These are phyloP conservation scores for Labeo calbasu DNA, from an alignment of 2,797 vertebrate genomes.

Conservation along the genomic window DNA sequence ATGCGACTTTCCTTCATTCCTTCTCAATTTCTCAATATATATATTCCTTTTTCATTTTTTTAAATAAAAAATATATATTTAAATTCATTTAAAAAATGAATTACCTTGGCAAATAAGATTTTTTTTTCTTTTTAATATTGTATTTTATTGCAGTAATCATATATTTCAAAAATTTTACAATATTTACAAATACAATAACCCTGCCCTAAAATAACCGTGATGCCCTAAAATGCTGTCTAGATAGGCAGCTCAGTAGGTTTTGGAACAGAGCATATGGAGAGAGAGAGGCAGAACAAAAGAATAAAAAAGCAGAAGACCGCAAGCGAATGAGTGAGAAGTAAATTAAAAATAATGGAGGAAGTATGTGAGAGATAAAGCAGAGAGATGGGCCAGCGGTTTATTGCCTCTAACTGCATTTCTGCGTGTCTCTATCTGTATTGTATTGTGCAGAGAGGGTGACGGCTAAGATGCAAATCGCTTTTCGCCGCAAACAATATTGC, in stretches of 20 bases:
- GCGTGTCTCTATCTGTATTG: conserved; percentile 44
- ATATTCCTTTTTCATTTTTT: too few relatives aligned
- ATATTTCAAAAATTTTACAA: too few relatives aligned
- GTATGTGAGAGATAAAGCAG: conserved; percentile 40
- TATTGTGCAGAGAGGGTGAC: conserved; percentile 59
- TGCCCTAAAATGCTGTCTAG: not conserved
- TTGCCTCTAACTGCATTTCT: conserved; percentile 57
- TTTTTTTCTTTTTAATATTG: too few relatives aligned
- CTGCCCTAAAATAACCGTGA: too few relatives aligned
- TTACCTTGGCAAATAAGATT: too few relatives aligned
- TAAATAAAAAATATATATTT: too few relatives aligned
- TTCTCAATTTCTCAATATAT: too few relatives aligned
- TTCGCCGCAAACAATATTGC: conserved; percentile 57
- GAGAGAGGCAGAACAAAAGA: not conserved
- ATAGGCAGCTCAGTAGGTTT: conserved; percentile 1
- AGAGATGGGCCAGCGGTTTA: conserved; percentile 54
- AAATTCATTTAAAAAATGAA: too few relatives aligned
- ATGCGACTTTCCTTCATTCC: too few relatives aligned
- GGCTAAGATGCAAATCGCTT: conserved; percentile 68
- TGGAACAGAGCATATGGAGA: not conserved
- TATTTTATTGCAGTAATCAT: too few relatives aligned
- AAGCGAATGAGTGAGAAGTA: conserved; percentile 30
- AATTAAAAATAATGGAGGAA: conserved; percentile 44
- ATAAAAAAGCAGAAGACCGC: conserved; percentile 10
- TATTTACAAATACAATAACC: too few relatives aligned